Conservation (phyloP, 2,888 invertebrate species). For the Drosophila flavopinicola region DNA sequence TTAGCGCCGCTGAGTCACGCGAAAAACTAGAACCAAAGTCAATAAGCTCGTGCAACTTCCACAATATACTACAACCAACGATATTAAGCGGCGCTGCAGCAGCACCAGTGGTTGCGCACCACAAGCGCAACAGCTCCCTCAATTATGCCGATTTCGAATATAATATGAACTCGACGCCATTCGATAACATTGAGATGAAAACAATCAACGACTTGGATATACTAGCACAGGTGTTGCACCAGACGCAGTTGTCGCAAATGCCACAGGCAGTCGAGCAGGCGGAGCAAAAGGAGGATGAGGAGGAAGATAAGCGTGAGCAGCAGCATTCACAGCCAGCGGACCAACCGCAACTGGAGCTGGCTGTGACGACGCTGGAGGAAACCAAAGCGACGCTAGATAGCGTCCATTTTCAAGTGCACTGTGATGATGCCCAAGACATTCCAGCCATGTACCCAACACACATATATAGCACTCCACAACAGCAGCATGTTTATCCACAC, state of each 20-base stretch:
- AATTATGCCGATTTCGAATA: constrained; percentile 93
- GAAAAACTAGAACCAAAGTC: constrained; percentile 70
- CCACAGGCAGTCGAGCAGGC: constrained; percentile 1
- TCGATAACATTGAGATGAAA: constrained; percentile 96
- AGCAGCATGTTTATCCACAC: constrained; percentile 55
- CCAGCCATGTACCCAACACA: constrained; percentile 57
- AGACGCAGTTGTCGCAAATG: constrained; percentile 75
- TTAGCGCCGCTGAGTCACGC: constrained; percentile 41
- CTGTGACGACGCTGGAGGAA: constrained; percentile 63
- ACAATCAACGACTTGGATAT: constrained; percentile 96
- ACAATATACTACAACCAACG: constrained; percentile 84
- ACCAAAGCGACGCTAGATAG: constrained; percentile 72
- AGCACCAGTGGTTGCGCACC: constrained; percentile 50
- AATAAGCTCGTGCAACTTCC: constrained; percentile 77
- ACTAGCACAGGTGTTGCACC: constrained; percentile 90
- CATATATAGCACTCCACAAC: constrained; percentile 45
- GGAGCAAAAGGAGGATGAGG: constrained; percentile 3
- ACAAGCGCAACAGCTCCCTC: constrained; percentile 79
- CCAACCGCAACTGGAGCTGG: constrained; percentile 43
- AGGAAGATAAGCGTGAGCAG: constrained; percentile 10
- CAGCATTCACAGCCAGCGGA: constrained; percentile 5
- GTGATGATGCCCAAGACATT: constrained; percentile 74
- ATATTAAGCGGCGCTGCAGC: constrained; percentile 63
- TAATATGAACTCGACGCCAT: constrained; percentile 93
- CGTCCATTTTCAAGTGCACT: constrained; percentile 69